phyloP scores from a whole-genome alignment of 2,888 invertebrate species.

The Melieria crassipennis region DNA sequence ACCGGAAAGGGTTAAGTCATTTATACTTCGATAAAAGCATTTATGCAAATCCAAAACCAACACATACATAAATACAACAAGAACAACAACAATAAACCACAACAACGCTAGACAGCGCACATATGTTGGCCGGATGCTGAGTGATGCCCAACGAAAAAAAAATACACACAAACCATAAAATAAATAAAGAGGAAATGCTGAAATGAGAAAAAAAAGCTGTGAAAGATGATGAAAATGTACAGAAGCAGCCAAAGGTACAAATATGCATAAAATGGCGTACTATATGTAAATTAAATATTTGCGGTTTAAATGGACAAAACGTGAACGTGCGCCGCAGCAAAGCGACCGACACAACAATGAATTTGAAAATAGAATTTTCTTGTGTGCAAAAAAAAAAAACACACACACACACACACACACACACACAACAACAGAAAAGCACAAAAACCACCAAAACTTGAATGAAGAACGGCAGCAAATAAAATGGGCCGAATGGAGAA shows the following conservation, averaged over 20 bases:
- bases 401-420: constrained; percentile 35
- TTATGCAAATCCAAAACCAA: constrained; percentile 51
- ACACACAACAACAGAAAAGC: constrained; percentile 34
- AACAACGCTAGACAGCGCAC: too few relatives aligned
- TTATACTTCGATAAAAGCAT: constrained; percentile 55
- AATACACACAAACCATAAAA: not conserved
- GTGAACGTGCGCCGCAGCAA: constrained; percentile 21
- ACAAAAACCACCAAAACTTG: not conserved
- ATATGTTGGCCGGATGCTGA: too few relatives aligned
- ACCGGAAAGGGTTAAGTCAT: too few relatives aligned
- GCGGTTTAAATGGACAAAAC: constrained; percentile 42
- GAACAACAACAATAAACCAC: constrained; percentile 10
- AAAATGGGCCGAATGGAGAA: constrained; percentile 20
- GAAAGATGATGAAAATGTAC: too few relatives aligned
- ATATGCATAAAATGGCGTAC: constrained; percentile 44
- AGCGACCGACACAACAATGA: constrained; percentile 34
- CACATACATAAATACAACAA: constrained; percentile 22
- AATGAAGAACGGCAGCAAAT: constrained; percentile 19
- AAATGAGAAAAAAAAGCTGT: too few relatives aligned
- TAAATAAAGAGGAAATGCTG: too few relatives aligned
- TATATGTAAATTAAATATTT: constrained; percentile 51
- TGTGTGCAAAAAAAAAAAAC: constrained; percentile 40
- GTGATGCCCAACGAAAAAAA: not conserved
- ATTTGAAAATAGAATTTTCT: constrained; percentile 58
- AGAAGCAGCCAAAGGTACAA: constrained; percentile 12